These are phyloP conservation scores for Anas acuta DNA, from an alignment of 2,797 vertebrate species.

Conservation along the genomic window DNA sequence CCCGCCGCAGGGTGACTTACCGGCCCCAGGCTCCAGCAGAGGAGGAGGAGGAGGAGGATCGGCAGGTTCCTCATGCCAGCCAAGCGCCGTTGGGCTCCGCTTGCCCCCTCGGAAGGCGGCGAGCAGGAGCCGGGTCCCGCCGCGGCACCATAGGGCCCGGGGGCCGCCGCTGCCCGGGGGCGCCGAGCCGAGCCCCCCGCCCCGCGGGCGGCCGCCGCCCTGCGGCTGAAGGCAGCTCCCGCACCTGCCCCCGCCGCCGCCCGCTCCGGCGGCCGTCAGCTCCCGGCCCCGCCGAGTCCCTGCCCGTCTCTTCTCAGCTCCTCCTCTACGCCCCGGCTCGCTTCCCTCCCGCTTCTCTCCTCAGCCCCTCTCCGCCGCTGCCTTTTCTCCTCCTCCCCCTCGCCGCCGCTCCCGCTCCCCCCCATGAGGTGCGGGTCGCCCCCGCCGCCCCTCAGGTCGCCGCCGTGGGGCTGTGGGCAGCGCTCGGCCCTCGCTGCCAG, in stretches of 20 bases:
- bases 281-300: neutral
- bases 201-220: neutral
- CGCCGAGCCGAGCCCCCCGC: neutral
- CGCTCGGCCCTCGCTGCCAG: too few species aligned
- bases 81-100: neutral
- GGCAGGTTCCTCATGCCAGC: constrained; percentile 50
- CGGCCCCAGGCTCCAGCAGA: constrained; percentile 63
- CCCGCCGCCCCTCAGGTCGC: neutral
- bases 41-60: constrained; percentile 53
- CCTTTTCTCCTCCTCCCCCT: constrained; percentile 26
- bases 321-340: constrained; percentile 23
- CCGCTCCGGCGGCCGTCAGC: neutral
- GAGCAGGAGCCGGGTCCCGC: neutral
- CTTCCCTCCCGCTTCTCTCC: neutral
- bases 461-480: rapidly evolving
- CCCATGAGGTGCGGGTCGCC: neutral
- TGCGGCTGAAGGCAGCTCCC: neutral
- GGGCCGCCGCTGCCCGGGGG: neutral
- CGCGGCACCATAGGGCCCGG: constrained; percentile 32
- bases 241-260: neutral
- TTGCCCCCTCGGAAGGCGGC: neutral
- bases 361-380: neutral
- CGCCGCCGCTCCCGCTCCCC: neutral
- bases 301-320: neutral
- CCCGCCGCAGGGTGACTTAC: constrained; percentile 62